These are phyloP conservation scores for Nothocercus nigrocapillus DNA, from an alignment of 2,113 vertebrate species.

Conservation along the genomic window DNA sequence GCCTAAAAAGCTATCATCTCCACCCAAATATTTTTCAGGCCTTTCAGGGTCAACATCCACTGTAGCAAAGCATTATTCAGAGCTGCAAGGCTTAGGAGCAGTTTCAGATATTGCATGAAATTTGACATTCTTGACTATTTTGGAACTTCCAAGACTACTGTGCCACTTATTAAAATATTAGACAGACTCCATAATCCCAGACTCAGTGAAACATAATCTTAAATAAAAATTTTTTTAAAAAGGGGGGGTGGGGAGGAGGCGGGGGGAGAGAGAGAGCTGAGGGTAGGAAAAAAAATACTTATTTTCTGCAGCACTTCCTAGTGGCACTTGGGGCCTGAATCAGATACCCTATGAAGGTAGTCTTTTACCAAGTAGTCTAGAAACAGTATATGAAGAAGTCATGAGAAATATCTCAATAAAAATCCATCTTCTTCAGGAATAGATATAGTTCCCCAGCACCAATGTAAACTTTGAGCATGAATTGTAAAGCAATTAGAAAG, in stretches of 20 bases:
- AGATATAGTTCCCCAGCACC: neutral
- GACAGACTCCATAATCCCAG: neutral
- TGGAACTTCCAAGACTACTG: neutral
- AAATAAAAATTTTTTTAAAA: neutral
- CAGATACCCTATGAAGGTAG: rapidly evolving
- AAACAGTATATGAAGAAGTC: neutral
- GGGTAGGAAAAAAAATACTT: neutral
- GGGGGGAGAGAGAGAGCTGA: neutral
- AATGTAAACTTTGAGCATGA: neutral
- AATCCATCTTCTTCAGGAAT: neutral
- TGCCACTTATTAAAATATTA: neutral
- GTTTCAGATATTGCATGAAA: neutral
- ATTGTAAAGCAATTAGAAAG: neutral
- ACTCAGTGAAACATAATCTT: neutral
- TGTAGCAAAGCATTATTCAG: neutral
- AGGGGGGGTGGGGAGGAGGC: neutral
- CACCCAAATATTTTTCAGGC: neutral
- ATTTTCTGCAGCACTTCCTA: neutral
- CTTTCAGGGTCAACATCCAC: neutral
- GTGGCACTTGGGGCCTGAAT: neutral
- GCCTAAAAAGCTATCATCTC: neutral
- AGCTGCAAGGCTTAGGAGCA: neutral
- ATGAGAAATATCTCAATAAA: neutral
- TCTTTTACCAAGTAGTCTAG: neutral
- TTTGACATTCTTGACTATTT: neutral